Evolutionary conservation across 2,113 vertebrate genomes (phyloP), one percentile per base, ranked within the genome.

Genomic region (Sander vitreus): DNA sequence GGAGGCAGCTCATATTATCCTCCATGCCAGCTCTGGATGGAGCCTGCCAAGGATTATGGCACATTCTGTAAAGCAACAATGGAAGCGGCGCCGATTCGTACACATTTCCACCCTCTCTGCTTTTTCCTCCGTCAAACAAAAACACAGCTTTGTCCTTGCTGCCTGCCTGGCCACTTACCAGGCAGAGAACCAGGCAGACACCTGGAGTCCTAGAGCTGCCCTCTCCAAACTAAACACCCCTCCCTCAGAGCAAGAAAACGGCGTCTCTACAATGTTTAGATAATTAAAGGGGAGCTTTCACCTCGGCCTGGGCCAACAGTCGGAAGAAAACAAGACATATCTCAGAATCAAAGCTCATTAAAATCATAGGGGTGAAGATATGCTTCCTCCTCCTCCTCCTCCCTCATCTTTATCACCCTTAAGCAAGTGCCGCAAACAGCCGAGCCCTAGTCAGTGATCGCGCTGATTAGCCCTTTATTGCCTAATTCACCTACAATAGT

Each of bases 11-110:
- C 86, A 91, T 78, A 88, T 84, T 86, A 54, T 92, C 93, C 91
- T 94, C 91, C 3, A 73, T 93, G 93, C 91, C 93, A 93, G 87
- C 92, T 94, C 95, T 92, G 94, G 94, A 94, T 94, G 94, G 94
- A 94, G 94, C 94, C 95, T 95, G 94, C 91, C 88, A 93, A 94
- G 95, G 90, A 96, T 96, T 96, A 95, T 90, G 94, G 93, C 95
- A 94, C 95, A 94, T 96, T 96, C 89, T 95, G 95, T 85, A 93
- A 89, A 89, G 95, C 93, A 94, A 96, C 95, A 96, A 96, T 96
- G 90, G 95, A 87, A 93, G 91, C 89, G 85, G 89, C 78, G 89
- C 85, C 60, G 85, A 90, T 89, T 93, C 92, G 87, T 92, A 92
- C 94, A 95, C 95, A 94, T 96, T 94, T 92, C 94, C 93, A 88